A percentile compares a stretch with the other conserved stretches of the same genome.
phyloP scores from a whole-genome alignment of 2,888 invertebrate species.

The Opisthograptis luteolata region DNA sequence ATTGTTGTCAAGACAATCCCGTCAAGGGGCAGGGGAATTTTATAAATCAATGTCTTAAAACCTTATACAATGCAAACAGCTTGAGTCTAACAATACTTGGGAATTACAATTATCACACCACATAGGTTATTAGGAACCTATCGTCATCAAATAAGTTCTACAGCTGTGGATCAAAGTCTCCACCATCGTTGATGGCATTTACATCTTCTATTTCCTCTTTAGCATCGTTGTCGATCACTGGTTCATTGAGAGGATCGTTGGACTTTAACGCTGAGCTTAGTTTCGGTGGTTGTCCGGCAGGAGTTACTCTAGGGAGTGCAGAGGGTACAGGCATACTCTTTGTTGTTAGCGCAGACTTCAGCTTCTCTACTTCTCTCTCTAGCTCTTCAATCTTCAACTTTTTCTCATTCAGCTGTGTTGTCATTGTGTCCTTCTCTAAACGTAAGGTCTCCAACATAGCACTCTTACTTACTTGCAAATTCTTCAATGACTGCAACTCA shows the following conservation, averaged over 20 bases:
- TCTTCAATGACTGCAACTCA: slow-evolving; percentile 75
- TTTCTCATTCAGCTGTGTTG: slow-evolving; percentile 65
- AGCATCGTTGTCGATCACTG: slow-evolving; percentile 74
- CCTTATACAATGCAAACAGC: not conserved
- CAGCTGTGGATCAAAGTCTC: slow-evolving; percentile 68
- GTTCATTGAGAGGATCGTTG: slow-evolving; percentile 67
- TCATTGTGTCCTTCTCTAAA: slow-evolving; percentile 73
- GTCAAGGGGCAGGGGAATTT: not conserved
- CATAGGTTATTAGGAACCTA: not conserved
- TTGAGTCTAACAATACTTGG: slow-evolving; percentile 13
- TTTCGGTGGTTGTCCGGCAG: slow-evolving; percentile 70
- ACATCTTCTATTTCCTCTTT: slow-evolving; percentile 79
- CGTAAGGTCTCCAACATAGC: slow-evolving; percentile 74
- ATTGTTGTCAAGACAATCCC: too few species aligned
- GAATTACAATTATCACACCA: slow-evolving; percentile 14
- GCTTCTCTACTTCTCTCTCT: slow-evolving; percentile 66
- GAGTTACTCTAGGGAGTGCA: slow-evolving; percentile 64
- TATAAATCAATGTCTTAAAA: not conserved
- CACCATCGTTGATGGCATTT: slow-evolving; percentile 68
- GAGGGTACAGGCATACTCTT: slow-evolving; percentile 64
- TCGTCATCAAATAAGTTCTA: slow-evolving; percentile 1
- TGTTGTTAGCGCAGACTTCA: slow-evolving; percentile 66
- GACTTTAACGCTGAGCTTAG: slow-evolving; percentile 66
- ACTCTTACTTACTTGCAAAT: slow-evolving; percentile 74
- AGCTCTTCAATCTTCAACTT: slow-evolving; percentile 71